Conservation (phyloP, 92 coral and sea anemone genomes). For the Palythoa caribaeorum region DNA sequence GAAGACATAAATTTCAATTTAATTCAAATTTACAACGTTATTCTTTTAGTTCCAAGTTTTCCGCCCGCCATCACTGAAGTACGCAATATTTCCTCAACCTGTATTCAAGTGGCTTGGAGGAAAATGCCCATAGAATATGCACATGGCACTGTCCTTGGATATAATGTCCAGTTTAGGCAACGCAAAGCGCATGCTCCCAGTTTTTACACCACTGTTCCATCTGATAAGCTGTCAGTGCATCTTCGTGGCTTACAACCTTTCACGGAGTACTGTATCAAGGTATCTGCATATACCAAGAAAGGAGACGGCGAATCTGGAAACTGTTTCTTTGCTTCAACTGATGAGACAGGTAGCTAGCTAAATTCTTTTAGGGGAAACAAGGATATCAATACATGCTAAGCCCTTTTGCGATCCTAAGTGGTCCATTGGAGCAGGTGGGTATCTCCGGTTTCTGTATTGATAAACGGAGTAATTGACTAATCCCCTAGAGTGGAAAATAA, state of each 20-base stretch:
- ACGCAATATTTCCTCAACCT: constrained; percentile 42
- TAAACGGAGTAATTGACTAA: no score
- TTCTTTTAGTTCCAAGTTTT: constrained; percentile 51
- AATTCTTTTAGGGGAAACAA: no score
- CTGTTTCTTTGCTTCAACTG: constrained; percentile 36
- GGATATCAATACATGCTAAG: no score
- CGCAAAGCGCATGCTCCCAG: constrained; percentile 27
- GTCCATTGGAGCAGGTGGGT: no score
- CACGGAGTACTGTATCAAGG: constrained; percentile 50
- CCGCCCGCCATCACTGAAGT: constrained; percentile 50
- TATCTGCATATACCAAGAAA: constrained; percentile 49
- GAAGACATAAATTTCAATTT: no score
- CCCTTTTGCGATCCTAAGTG: no score
- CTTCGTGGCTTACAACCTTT: constrained; percentile 40
- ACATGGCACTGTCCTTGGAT: constrained; percentile 55
- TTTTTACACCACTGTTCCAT: constrained; percentile 19
- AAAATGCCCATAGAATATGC: constrained; percentile 44
- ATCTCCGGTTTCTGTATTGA: no score
- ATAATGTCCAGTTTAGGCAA: constrained; percentile 33
- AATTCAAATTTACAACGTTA: neutral
- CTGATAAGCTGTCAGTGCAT: constrained; percentile 23
- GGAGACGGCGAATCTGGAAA: constrained; percentile 36
- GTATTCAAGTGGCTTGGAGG: constrained; percentile 49
- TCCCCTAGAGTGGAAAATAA: no score
- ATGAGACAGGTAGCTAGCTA: constrained; percentile 45